These are phyloP conservation scores for Glyptemys insculpta DNA, from an alignment of 2,797 vertebrate genomes.

Conservation along the genomic window DNA sequence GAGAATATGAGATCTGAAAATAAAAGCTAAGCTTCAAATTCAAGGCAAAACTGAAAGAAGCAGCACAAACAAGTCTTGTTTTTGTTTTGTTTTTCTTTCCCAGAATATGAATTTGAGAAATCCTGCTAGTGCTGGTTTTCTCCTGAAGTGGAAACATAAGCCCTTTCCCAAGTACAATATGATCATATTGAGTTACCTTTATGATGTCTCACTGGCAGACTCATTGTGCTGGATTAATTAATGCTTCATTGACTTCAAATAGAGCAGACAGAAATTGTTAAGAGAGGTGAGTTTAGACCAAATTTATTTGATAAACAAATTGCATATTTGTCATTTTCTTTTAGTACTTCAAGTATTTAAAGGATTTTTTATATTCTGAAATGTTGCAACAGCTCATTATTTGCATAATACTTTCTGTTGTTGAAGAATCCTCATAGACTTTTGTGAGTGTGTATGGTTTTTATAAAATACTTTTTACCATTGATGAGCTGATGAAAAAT, in stretches of 20 bases:
- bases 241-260: slow-evolving; percentile 3
- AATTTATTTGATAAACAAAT: slow-evolving; percentile 22
- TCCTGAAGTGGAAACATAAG: neutral
- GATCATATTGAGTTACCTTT: neutral
- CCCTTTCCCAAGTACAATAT: rapidly evolving
- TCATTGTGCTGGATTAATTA: slow-evolving; percentile 50
- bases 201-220: slow-evolving; percentile 11
- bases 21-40: neutral
- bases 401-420: slow-evolving; percentile 33
- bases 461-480: slow-evolving; percentile 42
- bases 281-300: slow-evolving; percentile 33
- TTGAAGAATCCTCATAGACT: slow-evolving; percentile 15
- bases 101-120: slow-evolving; percentile 21
- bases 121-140: neutral
- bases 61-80: slow-evolving; percentile 36
- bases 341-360: slow-evolving; percentile 42
- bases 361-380: slow-evolving; percentile 59
- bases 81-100: slow-evolving; percentile 44
- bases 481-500: slow-evolving; percentile 57
- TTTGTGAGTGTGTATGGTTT: slow-evolving; percentile 43
- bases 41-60: slow-evolving; percentile 12
- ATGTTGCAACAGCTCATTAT: slow-evolving; percentile 28
- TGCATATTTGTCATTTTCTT: neutral
- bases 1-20: neutral
- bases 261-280: neutral